Percentiles rank a stretch among this genome's conserved stretches.
Evolutionary conservation across 2,888 invertebrate genomes (phyloP).

Genomic region (Sinohyriopsis cumingii): DNA sequence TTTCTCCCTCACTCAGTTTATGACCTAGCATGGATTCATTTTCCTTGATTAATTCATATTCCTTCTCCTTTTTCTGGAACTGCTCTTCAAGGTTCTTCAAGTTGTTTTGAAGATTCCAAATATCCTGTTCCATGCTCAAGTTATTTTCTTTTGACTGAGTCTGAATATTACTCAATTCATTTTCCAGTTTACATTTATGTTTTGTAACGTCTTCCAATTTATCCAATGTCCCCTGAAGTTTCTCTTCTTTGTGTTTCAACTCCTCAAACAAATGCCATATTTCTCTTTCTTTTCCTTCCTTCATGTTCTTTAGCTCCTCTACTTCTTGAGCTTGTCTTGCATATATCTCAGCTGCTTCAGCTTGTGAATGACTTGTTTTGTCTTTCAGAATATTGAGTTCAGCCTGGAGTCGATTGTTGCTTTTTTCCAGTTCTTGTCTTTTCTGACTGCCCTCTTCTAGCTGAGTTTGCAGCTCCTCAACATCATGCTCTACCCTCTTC

Average conservation of each 20-base stretch:
- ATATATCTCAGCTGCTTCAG: conserved; percentile 2
- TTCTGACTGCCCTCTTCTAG: too few species aligned
- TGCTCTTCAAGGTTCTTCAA: too few species aligned
- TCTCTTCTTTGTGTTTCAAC: conserved; percentile 20
- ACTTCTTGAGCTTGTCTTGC: neutral
- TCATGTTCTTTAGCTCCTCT: conserved; percentile 26
- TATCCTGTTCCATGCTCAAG: conserved; percentile 5
- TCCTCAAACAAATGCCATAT: conserved; percentile 16
- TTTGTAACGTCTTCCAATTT: conserved; percentile 12
- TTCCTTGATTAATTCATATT: too few species aligned
- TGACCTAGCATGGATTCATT: too few species aligned
- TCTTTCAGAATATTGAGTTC: conserved; percentile 8
- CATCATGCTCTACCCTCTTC: neutral
- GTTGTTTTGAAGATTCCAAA: neutral
- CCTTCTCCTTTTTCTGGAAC: too few species aligned
- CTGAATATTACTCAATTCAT: conserved; percentile 4
- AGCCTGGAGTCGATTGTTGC: neutral
- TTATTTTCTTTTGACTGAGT: conserved; percentile 5
- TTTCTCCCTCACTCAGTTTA: too few species aligned
- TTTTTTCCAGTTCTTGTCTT: conserved; percentile 8
- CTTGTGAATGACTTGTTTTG: conserved; percentile 3
- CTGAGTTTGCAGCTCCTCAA: neutral
- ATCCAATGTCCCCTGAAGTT: conserved; percentile 12
- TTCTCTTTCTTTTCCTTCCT: conserved; percentile 21
- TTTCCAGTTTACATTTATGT: neutral